Evolutionary conservation across 2,113 vertebrate genomes (phyloP), one percentile per base, ranked within the genome.

Genomic region (Mellivora capensis): DNA sequence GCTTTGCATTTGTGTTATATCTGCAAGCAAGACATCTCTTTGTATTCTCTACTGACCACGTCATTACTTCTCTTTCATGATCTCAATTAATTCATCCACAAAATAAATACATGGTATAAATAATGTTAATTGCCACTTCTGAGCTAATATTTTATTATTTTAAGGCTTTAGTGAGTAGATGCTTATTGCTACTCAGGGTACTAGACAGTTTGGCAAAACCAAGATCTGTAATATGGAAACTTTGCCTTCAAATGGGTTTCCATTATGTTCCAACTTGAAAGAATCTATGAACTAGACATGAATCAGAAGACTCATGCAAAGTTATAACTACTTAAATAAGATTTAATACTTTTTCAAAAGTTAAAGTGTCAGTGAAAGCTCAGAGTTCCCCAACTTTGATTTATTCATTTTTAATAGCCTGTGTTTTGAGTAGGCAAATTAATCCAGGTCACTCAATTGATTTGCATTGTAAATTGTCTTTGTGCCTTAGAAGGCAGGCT

Each of bases 401-500:
- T 96, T 95, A 83, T 93, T 95, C 31, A 95, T 91, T 92, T 95
- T 96, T 74, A 95, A 92, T 71, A 92, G 69, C 49, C 17, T 95
- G 3, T 92, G 61, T 90, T 94, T 96, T 57, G 39, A 93, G 87
- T 84, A 27, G 92, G 47, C 42, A 94, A 97, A 96, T 93, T 86
- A 96, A 92, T 90, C 37, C 57, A 81, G 29, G 17, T 84, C 90
- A 61, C 94, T 77, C 52, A 91, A 85, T 47, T 82, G 74, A 93
- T 97, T 94, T 96, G 52, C 52, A 81, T 86, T 90, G 31, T 82
- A 95, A 94, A 90, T 97, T 14, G 61, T 83, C 59, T 89, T 74
- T 91, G 37, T 96, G 27, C 34, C 47, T 92, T 91, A 83, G n/a
- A 89, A 97, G 80, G 93, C 34, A 91, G 71, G 77, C 47, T 97